Conservation (phyloP, 2,888 invertebrate species). For the Graphium colonna region DNA sequence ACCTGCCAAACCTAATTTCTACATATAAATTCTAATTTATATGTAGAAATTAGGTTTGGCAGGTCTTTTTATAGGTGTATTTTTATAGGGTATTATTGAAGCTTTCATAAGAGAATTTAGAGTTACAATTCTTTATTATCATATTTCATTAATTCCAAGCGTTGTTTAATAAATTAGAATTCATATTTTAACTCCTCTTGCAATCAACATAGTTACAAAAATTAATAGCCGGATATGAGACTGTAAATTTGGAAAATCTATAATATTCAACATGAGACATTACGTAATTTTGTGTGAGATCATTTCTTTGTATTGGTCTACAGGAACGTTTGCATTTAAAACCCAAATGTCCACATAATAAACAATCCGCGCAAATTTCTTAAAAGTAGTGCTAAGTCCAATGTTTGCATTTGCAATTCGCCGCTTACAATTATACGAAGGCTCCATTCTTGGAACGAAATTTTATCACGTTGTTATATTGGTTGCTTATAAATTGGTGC, state of each 20-base stretch:
- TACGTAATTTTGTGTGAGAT: slow-evolving; percentile 13
- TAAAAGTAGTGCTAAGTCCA: slow-evolving; percentile 37
- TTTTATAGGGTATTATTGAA: no score
- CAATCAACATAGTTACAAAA: not conserved
- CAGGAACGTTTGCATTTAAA: not conserved
- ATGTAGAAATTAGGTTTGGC: no score
- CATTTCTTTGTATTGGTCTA: slow-evolving; percentile 12
- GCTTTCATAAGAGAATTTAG: no score
- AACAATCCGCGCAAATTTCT: slow-evolving; percentile 41
- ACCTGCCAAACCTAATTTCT: no score
- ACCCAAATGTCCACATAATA: slow-evolving; percentile 11
- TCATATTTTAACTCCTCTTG: not conserved
- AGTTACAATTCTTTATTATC: no score
- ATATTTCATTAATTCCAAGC: no score
- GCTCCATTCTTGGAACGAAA: slow-evolving; percentile 52
- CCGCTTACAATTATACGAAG: slow-evolving; percentile 31
- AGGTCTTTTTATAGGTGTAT: no score
- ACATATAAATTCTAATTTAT: no score
- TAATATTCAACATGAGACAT: not conserved
- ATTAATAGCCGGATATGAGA: not conserved
- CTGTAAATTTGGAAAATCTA: not conserved
- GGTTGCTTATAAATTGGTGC: slow-evolving; percentile 47
- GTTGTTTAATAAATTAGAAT: no score
- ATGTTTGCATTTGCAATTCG: slow-evolving; percentile 45
- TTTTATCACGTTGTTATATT: slow-evolving; percentile 28